Base-by-base conservation (phyloP, 1,140 invertebrate species). In the Tetragnatha versicolor region DNA sequence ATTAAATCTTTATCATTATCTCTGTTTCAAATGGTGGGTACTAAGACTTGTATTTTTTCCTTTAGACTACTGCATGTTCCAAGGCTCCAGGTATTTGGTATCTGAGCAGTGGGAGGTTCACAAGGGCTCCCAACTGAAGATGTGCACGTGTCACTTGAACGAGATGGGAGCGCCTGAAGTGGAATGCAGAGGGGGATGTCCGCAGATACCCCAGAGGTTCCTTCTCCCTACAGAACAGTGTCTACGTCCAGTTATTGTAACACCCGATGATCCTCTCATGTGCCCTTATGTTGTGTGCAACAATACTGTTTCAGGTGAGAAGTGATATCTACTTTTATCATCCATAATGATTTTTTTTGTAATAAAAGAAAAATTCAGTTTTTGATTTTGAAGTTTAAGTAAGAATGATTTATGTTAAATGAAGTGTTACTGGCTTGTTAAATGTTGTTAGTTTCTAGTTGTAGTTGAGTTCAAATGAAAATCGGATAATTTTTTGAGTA, bases 271-370 rank as follows among this genome's bases (percentile, higher is more conserved):
- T 51, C 82, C 82, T 12, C 58, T 79, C 0, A 77, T 83, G 55
- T 83, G 83, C 58, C 82, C 83, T 37, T 83, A 83, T 68, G 82
- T 83, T 22, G 73, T 83, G n/a, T 83, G 83, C 60, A 83, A 83
- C 58, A 81, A 83, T 35, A 77, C 82, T 17, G 60, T 73, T 6
- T 55, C 70, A 75, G 83, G 82, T 83, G 81, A 53, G 42, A 47
- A 20, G 42, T n/a, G n/a, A 1, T 20, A 47, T 20, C 42, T 47
- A 17, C 42, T 20, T 47, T n/a, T n/a, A n/a, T n/a, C n/a, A n/a
- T n/a, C n/a, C n/a, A n/a, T n/a, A n/a, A n/a, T n/a, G n/a, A n/a
- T n/a, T n/a, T n/a, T n/a, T n/a, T n/a, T n/a, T n/a, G n/a, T n/a
- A n/a, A n/a, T n/a, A n/a, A n/a, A n/a, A n/a, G n/a, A n/a, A n/a